Evolutionary conservation across 2,113 vertebrate genomes (phyloP).

Genomic region (Tragelaphus imberbis): DNA sequence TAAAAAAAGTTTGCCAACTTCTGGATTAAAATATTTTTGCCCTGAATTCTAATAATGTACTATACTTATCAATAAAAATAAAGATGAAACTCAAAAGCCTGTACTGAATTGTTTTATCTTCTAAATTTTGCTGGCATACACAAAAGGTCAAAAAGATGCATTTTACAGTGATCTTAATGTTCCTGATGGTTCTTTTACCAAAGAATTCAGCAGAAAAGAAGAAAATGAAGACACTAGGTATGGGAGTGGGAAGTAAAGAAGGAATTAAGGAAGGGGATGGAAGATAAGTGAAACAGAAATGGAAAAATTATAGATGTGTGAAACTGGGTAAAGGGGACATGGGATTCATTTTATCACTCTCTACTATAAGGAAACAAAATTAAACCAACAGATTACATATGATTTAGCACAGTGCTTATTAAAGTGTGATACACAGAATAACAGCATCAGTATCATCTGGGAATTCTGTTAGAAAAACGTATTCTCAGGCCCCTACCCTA

Average conservation of each 20-base stretch:
- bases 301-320: not conserved
- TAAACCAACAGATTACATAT: not conserved
- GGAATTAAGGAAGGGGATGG: not conserved
- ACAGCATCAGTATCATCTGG: not conserved
- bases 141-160: not conserved
- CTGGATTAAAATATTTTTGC: conserved; percentile 4
- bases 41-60: not conserved
- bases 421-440: not conserved
- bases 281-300: not conserved
- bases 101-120: not conserved
- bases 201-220: not conserved
- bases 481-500: not conserved
- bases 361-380: not conserved
- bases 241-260: not conserved
- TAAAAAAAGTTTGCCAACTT: not conserved
- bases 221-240: not conserved
- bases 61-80: not conserved
- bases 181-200: not conserved
- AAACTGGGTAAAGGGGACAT: not conserved
- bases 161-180: not conserved
- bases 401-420: not conserved
- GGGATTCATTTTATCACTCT: not conserved
- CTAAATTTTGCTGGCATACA: not conserved
- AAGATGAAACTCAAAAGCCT: conserved; percentile 1
- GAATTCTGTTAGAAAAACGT: not conserved